Evolutionary conservation across 2,797 vertebrate species (phyloP), one percentile per base, ranked within the genome.

Genomic region (Myotis vivesi): DNA sequence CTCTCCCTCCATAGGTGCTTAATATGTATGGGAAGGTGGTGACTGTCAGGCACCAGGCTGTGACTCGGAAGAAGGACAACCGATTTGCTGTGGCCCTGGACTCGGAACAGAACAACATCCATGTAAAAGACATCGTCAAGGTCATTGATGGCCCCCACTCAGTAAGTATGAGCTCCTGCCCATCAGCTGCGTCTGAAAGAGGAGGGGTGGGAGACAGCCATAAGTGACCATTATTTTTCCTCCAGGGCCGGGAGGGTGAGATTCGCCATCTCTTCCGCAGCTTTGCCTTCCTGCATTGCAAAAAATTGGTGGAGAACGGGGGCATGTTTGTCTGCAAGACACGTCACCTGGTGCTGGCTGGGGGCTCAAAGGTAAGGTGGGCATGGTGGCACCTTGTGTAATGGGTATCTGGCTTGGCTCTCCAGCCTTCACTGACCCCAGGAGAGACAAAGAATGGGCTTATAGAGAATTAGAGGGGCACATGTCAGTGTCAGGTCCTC

Each of bases 321-420:
- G 99, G 99, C n/a, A 99, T 99, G 99, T 99, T 99, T 30, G 99
- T 99, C 7, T 99, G 99, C 94, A 99, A 99, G 97, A 99, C 99
- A 0, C 98, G 99, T 2, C 99, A 99, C 97, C 96, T 99, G 33
- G 99, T 99, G 25, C 91, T 99, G 95, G 99, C 99, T 0, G 99
- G 99, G 0, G 99, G 99, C 23, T 99, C 99, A 19, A 99, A 99
- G 99, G 99, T 99, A 79, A 87, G 89, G 36, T 0, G 8, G 81
- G 62, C 62, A 8, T n/a, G 20, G 22, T 8, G 7, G 73, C 30
- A 20, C 4, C 72, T 25, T 51, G 6, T 69, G 73, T 36, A 8
- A 25, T 10, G 30, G 80, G 57, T 11, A 49, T 28, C 69, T 76
- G n/a, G 11, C 28, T 69, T 0, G 4, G 36, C 68, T 91, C 19